Evolutionary conservation across 2,113 vertebrate genomes (phyloP).

Genomic region (Terrapene triunguis): DNA sequence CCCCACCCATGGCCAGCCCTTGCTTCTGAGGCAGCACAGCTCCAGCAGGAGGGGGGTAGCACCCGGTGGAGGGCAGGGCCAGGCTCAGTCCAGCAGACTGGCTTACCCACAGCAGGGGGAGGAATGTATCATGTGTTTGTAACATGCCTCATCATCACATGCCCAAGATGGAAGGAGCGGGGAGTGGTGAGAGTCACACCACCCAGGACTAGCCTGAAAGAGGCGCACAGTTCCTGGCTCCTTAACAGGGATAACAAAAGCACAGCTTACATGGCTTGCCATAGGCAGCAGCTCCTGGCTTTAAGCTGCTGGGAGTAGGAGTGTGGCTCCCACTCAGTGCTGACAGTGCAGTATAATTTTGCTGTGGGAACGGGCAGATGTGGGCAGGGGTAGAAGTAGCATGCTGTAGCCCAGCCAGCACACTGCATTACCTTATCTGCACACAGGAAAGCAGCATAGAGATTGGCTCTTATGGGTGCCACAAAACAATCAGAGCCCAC

Average conservation of each 20-base stretch:
- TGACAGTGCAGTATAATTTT: not conserved
- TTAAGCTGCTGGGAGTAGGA: not conserved
- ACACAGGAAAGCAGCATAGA: not conserved
- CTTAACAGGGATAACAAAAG: not conserved
- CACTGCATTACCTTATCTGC: not conserved
- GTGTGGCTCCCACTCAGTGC: not conserved
- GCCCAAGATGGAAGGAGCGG: not conserved
- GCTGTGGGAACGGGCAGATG: not conserved
- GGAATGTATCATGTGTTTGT: not conserved
- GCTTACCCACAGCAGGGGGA: not conserved
- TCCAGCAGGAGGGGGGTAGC: not conserved
- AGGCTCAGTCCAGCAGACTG: not conserved
- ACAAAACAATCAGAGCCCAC: not conserved
- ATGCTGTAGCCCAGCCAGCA: not conserved
- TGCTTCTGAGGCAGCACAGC: not conserved
- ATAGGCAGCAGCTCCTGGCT: not conserved
- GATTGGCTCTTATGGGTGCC: no score
- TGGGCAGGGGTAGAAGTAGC: not conserved
- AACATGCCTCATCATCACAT: not conserved
- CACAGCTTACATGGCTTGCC: not conserved
- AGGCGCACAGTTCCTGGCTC: not conserved
- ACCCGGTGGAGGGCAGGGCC: not conserved
- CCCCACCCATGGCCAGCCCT: not conserved
- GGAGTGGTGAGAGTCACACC: not conserved
- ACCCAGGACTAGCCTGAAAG: not conserved